Conservation (phyloP, 2,888 invertebrate species). For the Palloptera scutellata region DNA sequence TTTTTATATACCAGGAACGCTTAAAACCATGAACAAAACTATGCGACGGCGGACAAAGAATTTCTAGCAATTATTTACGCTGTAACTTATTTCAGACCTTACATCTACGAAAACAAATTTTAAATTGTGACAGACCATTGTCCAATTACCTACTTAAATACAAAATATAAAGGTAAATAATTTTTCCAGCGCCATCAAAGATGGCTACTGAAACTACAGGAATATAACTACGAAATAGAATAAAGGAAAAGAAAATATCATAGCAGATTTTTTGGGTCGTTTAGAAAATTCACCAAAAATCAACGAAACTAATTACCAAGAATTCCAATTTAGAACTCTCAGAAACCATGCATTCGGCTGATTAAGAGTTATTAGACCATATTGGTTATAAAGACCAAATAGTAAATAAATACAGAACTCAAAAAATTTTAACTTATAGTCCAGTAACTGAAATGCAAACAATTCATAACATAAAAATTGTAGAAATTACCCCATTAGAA, state of each 20-base stretch:
- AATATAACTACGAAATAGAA: slow-evolving; percentile 2
- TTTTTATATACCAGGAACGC: slow-evolving; percentile 26
- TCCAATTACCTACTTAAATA: slow-evolving; percentile 27
- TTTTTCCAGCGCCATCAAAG: slow-evolving; percentile 20
- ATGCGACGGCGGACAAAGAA: slow-evolving; percentile 7
- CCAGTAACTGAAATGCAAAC: neutral
- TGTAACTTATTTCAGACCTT: too few relatives aligned
- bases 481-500: neutral
- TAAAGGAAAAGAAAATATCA: slow-evolving; percentile 8
- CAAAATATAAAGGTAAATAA: slow-evolving; percentile 28
- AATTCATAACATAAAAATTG: neutral
- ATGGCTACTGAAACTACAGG: slow-evolving; percentile 24
- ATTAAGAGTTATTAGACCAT: slow-evolving; percentile 13
- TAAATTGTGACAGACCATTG: neutral
- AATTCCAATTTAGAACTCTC: slow-evolving; percentile 6
- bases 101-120: too few relatives aligned
- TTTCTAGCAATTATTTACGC: slow-evolving; percentile 4
- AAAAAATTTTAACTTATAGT: slow-evolving; percentile 18
- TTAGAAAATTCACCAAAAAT: slow-evolving; percentile 13
- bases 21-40: slow-evolving; percentile 21
- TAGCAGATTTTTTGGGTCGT: slow-evolving; percentile 19
- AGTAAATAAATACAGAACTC: slow-evolving; percentile 23
- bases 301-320: neutral
- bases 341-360: slow-evolving; percentile 19
- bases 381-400: slow-evolving; percentile 11